Conservation (phyloP, 2,888 invertebrate genomes). For the Mactromeris polynyma region DNA sequence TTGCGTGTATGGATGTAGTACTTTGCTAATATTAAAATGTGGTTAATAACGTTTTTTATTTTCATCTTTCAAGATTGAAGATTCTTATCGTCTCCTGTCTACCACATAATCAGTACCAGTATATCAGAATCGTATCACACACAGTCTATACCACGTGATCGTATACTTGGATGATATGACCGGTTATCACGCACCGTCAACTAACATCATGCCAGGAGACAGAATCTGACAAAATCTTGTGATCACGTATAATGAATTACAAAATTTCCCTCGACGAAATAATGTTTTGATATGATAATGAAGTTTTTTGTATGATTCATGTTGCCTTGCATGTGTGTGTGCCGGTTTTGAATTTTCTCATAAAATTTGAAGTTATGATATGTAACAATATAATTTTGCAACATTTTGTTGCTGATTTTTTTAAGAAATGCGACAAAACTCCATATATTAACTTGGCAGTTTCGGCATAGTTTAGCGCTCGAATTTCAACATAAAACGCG, state of each 20-base stretch:
- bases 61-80: no score
- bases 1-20: no score
- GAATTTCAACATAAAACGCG: slow-evolving; percentile 39
- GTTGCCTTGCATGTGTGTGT: background rate
- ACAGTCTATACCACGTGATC: background rate
- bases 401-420: background rate
- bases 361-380: background rate
- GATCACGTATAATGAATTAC: background rate
- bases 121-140: no score
- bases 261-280: background rate
- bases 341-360: background rate
- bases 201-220: background rate
- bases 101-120: background rate
- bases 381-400: background rate
- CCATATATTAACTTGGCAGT: slow-evolving; percentile 23
- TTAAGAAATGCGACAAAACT: background rate
- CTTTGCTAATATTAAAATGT: no score
- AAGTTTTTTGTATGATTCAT: background rate
- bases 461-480: slow-evolving; percentile 24
- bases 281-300: background rate
- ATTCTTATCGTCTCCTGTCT: no score
- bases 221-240: background rate
- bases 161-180: background rate
- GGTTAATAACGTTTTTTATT: no score
- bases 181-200: slow-evolving; percentile 3